Evolutionary conservation across 1,140 invertebrate species (phyloP).

Genomic region (Bombus difficillimus): DNA sequence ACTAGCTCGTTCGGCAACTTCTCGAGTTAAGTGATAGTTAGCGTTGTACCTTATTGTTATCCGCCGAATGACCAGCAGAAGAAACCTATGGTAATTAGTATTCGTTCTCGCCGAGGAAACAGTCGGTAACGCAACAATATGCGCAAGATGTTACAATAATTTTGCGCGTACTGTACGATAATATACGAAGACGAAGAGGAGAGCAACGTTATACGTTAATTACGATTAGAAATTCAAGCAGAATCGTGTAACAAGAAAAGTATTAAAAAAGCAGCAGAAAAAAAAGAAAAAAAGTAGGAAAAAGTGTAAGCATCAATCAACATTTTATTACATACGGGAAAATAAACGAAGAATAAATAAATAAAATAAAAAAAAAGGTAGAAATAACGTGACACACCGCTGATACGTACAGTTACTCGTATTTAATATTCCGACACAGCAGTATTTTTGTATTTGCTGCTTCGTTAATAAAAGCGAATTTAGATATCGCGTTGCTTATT

Average conservation of each 20-base stretch:
- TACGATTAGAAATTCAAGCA: neutral
- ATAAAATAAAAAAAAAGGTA: neutral
- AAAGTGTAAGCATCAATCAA: neutral
- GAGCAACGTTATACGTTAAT: no score
- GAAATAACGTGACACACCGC: neutral
- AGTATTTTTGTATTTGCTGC: no score
- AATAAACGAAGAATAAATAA: neutral
- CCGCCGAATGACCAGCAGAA: constrained; percentile 40
- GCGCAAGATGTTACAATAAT: neutral
- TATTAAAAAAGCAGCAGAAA: neutral
- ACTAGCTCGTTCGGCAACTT: neutral
- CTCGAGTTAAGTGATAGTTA: neutral
- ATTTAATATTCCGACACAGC: no score
- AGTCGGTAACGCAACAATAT: neutral
- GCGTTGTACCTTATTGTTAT: constrained; percentile 32
- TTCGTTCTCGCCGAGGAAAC: constrained; percentile 1
- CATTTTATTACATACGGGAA: neutral
- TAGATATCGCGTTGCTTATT: no score
- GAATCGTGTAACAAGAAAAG: neutral
- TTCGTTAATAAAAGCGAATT: no score
- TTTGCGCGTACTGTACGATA: neutral
- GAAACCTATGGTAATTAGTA: constrained; percentile 39
- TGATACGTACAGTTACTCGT: neutral
- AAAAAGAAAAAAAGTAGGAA: neutral
- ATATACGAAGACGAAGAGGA: neutral